Evolutionary conservation across 2,113 vertebrate genomes (phyloP), one percentile per base, ranked within the genome.

Genomic region (Tragelaphus strepsiceros): DNA sequence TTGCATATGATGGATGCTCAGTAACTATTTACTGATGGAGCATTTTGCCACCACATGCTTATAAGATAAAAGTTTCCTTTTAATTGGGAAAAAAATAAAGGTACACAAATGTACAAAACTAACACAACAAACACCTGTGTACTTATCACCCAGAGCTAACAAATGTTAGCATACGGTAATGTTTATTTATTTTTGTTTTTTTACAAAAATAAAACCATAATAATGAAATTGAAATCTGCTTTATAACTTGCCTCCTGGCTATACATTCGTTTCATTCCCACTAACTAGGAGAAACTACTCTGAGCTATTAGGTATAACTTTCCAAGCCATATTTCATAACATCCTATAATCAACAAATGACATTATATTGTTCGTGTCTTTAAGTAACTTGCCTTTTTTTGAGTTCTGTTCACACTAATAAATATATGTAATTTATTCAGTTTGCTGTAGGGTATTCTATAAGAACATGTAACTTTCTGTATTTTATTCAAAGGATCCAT

Each of bases 311-410:
- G 74, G 43, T 81, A 4, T 62, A 10, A 62, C 46, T 93, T 90
- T 61, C 32, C 46, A 58, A 81, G 84, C 12, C 12, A 11, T 90
- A 39, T 83, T 92, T 64, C 14, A 14, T 80, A 58, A 56, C 43
- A 35, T 86, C 78, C 81, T 93, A 6, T 26, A 53, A 64, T 97
- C 64, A 88, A 9, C 10, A 49, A 14, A 43, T 85, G 26, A 87
- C 19, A 83, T 54, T 5, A 14, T 90, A 39, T n/a, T 51, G 30
- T 81, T 96, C 9, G 28, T 62, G 24, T 89, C 28, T 93, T 91
- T 97, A 26, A 96, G 4, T 82, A 89, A 24, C 46, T 91, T 94
- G 28, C 77, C 39, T 74, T 80, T 88, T 96, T 97, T 95, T 88
- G 14, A 91, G 24, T 49, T 85, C 15, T 87, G 24, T 54, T 53